Conservation (phyloP, 2,113 vertebrate species). For the Oncorhynchus keta region DNA sequence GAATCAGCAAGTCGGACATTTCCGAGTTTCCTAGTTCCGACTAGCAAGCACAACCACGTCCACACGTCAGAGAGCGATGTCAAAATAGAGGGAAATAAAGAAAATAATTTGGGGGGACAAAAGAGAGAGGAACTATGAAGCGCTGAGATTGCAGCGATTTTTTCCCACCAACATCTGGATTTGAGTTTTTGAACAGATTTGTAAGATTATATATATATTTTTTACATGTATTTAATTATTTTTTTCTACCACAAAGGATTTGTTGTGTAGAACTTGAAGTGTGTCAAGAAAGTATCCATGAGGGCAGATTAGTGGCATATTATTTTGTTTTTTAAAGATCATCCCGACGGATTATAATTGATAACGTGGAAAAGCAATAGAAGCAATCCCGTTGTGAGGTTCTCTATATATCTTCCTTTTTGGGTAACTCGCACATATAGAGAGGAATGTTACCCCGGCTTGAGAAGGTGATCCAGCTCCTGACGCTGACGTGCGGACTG, state of each 20-base stretch:
- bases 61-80: conserved; percentile 30
- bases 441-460: conserved; percentile 62
- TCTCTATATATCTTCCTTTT: conserved; percentile 9
- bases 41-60: conserved; percentile 48
- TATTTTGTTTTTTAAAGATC: not conserved
- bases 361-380: conserved; percentile 22
- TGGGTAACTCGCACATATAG: conserved; percentile 25
- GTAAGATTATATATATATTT: not conserved
- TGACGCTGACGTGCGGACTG: conserved; percentile 58
- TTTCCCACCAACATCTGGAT: not conserved
- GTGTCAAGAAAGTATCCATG: conserved; percentile 19
- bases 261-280: not conserved
- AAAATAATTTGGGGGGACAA: not conserved
- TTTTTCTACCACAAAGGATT: conserved; percentile 5
- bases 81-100: not conserved
- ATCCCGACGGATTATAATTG: not conserved
- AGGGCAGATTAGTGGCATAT: conserved; percentile 9
- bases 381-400: not conserved
- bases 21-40: no score
- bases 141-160: conserved; percentile 14
- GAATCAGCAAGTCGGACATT: no score
- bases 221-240: not conserved
- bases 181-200: conserved; percentile 3
- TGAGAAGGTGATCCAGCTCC: conserved; percentile 41
- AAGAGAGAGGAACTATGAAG: conserved; percentile 32